Evolutionary conservation across 2,113 vertebrate species (phyloP).

Genomic region (Vidua macroura): DNA sequence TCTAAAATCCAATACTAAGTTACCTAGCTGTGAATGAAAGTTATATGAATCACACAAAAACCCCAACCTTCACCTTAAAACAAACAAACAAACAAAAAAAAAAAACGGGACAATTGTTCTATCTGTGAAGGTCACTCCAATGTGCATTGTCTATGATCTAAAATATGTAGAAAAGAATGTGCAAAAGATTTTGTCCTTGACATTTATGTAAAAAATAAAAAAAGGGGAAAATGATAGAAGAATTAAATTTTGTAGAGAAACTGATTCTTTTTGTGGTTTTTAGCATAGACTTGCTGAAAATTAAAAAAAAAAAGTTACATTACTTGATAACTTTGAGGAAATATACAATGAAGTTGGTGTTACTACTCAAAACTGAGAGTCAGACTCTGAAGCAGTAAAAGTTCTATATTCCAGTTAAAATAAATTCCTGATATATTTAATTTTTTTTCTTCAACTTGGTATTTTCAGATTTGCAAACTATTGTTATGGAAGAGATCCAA

Average conservation of each 20-base stretch:
- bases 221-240: fast-evolving
- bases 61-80: neutral
- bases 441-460: neutral
- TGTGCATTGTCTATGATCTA: neutral
- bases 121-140: neutral
- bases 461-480: neutral
- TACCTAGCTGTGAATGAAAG: slow-evolving; percentile 63
- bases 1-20: slow-evolving; percentile 58
- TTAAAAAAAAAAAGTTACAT: neutral
- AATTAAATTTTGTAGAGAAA: neutral
- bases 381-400: neutral
- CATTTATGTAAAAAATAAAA: neutral
- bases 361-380: neutral
- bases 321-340: neutral
- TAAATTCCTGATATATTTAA: neutral
- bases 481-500: neutral
- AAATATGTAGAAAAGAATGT: neutral
- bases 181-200: neutral
- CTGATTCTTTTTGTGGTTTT: neutral
- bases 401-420: neutral
- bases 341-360: neutral
- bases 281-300: no score
- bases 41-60: slow-evolving; percentile 60
- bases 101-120: neutral
- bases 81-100: no score